A percentile compares a stretch with the other conserved stretches of the same genome.
These are phyloP conservation scores for Falco peregrinus DNA, from an alignment of 2,797 vertebrate genomes.

Conservation along the genomic window DNA sequence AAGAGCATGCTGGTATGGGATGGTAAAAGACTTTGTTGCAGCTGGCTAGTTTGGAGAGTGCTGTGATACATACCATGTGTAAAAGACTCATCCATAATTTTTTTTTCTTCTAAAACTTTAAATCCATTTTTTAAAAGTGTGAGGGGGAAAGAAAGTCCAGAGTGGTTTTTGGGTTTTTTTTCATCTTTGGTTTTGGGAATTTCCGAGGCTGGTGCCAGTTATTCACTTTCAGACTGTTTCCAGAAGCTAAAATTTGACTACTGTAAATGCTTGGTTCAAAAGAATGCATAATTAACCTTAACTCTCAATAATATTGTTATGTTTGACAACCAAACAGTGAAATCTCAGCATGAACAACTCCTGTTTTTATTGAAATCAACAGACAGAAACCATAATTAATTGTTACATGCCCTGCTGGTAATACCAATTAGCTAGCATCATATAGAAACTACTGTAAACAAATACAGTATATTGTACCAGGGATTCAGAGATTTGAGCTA, in stretches of 20 bases:
- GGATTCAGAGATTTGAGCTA: slow-evolving; percentile 24
- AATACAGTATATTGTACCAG: background rate
- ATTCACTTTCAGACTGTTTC: background rate
- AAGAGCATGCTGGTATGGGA: too few species aligned
- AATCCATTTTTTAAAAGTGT: background rate
- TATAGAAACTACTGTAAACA: slow-evolving; percentile 32
- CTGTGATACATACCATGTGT: too few species aligned
- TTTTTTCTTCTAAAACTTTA: background rate
- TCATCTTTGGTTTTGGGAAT: background rate
- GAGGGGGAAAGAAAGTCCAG: background rate
- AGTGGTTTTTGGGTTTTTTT: background rate
- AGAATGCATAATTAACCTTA: slow-evolving; percentile 37
- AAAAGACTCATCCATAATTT: background rate
- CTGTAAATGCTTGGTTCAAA: slow-evolving; percentile 9
- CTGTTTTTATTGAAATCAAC: slow-evolving; percentile 53
- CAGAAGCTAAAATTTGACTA: slow-evolving; percentile 2
- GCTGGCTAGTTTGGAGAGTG: too few species aligned
- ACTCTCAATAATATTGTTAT: slow-evolving; percentile 12
- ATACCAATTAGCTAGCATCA: slow-evolving; percentile 33
- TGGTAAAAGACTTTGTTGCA: too few species aligned
- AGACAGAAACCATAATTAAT: slow-evolving; percentile 63
- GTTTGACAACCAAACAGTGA: slow-evolving; percentile 47
- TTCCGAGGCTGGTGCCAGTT: background rate
- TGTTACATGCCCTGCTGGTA: slow-evolving; percentile 37
- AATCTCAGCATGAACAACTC: slow-evolving; percentile 22